A percentile compares a stretch with the other conserved stretches of the same genome.
These are phyloP conservation scores for Daphoenositta chrysoptera DNA, from an alignment of 2,113 vertebrate genomes.

Conservation along the genomic window DNA sequence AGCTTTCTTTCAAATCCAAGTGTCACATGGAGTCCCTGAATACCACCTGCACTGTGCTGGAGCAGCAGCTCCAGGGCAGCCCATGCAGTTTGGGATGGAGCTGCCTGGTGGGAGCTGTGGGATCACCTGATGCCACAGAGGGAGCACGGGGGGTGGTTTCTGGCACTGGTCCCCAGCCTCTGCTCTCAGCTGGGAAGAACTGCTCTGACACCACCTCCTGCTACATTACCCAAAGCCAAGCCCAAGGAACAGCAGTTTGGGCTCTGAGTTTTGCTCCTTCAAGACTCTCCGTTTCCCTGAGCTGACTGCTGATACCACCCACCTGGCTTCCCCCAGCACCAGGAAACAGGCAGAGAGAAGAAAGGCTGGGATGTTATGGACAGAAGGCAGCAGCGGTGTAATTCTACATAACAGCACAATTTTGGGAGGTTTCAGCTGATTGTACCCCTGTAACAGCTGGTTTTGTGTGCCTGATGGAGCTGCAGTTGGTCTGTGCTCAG, in stretches of 20 bases:
- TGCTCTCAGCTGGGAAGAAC: neutral
- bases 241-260: rapidly evolving
- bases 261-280: neutral
- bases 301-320: neutral
- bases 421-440: neutral
- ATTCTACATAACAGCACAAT: neutral
- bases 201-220: neutral
- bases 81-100: rapidly evolving
- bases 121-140: neutral
- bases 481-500: neutral
- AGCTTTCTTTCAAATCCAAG: neutral
- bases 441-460: neutral
- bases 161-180: neutral
- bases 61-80: neutral
- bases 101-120: neutral
- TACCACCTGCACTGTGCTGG: neutral
- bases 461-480: rapidly evolving
- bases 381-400: neutral
- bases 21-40: neutral
- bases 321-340: neutral
- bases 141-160: neutral
- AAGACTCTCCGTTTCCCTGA: neutral
- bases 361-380: neutral
- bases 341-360: neutral
- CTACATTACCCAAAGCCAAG: neutral